Conservation (phyloP, 2,113 vertebrate species). For the Garra rufa region DNA sequence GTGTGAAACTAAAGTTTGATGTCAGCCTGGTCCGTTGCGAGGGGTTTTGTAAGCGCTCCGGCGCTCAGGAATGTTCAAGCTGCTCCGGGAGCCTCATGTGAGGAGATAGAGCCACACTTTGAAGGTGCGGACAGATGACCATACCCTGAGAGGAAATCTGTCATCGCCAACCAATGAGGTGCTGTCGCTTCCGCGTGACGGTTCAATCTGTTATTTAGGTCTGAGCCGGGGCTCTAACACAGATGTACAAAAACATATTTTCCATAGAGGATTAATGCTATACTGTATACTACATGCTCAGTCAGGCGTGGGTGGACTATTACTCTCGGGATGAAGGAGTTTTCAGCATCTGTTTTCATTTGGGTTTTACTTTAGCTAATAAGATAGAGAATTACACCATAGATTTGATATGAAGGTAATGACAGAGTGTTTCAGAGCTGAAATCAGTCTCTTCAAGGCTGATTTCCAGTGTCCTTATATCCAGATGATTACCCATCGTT, state of each 20-base stretch:
- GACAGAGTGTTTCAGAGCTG: slow-evolving; percentile 11
- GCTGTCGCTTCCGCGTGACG: slow-evolving; percentile 37
- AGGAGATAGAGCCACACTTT: slow-evolving; percentile 38
- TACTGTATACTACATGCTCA: slow-evolving; percentile 39
- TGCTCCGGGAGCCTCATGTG: slow-evolving; percentile 52
- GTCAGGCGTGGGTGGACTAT: slow-evolving; percentile 24
- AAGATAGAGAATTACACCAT: slow-evolving; percentile 34
- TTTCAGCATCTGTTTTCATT: slow-evolving; percentile 48
- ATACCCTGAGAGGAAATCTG: slow-evolving; percentile 53
- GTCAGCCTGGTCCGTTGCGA: slow-evolving; percentile 43
- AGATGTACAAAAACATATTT: slow-evolving; percentile 22
- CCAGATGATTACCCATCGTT: slow-evolving; percentile 38
- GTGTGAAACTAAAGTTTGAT: slow-evolving; percentile 41
- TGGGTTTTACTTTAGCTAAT: slow-evolving; percentile 36
- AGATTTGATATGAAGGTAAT: slow-evolving; percentile 40
- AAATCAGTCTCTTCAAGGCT: slow-evolving; percentile 26
- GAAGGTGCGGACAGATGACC: slow-evolving; percentile 61
- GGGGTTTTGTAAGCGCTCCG: slow-evolving; percentile 44
- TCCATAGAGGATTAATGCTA: slow-evolving; percentile 19
- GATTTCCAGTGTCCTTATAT: slow-evolving; percentile 34
- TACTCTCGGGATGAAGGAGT: slow-evolving; percentile 24
- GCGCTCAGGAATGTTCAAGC: slow-evolving; percentile 56
- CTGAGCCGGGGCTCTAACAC: slow-evolving; percentile 1
- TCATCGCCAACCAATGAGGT: slow-evolving; percentile 64
- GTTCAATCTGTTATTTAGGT: slow-evolving; percentile 42